These are phyloP conservation scores for Clistopyga incitator DNA, from an alignment of 2,888 invertebrate genomes.

Conservation along the genomic window DNA sequence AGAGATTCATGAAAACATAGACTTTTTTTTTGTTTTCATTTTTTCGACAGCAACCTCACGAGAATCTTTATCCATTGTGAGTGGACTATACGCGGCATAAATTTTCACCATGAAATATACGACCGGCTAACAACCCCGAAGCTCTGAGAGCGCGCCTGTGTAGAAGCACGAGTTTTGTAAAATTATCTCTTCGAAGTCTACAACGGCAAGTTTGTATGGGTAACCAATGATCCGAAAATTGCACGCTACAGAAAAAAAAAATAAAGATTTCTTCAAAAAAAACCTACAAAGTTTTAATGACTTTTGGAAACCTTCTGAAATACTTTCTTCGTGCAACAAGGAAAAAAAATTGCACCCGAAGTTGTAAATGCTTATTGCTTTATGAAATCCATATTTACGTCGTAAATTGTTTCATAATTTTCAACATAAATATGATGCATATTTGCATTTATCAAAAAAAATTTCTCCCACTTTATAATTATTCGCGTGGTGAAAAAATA, in stretches of 20 bases:
- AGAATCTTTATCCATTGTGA: constrained; percentile 60
- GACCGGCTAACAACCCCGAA: constrained; percentile 60
- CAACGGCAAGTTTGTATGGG: neutral
- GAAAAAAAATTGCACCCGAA: too few species aligned
- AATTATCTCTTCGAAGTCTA: constrained; percentile 48
- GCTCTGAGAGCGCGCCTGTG: constrained; percentile 40
- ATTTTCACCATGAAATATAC: constrained; percentile 69
- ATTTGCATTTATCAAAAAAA: too few species aligned
- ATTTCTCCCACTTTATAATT: too few species aligned
- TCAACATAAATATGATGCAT: too few species aligned
- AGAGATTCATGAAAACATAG: constrained; percentile 3
- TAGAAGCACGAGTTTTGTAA: constrained; percentile 45
- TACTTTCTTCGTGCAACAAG: too few species aligned
- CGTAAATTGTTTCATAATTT: too few species aligned
- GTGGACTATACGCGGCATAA: constrained; percentile 66
- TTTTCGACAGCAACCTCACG: constrained; percentile 27
- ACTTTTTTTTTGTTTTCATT: constrained; percentile 16
- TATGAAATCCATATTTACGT: too few species aligned
- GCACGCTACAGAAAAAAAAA: neutral
- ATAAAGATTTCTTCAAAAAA: neutral
- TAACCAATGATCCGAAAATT: constrained; percentile 11
- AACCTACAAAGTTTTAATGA: neutral
- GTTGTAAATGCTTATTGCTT: too few species aligned
- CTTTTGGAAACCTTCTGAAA: too few species aligned
- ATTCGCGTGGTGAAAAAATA: too few species aligned